These are phyloP conservation scores for Adoxophyes honmai DNA, from an alignment of 1,140 invertebrate species.

Conservation along the genomic window DNA sequence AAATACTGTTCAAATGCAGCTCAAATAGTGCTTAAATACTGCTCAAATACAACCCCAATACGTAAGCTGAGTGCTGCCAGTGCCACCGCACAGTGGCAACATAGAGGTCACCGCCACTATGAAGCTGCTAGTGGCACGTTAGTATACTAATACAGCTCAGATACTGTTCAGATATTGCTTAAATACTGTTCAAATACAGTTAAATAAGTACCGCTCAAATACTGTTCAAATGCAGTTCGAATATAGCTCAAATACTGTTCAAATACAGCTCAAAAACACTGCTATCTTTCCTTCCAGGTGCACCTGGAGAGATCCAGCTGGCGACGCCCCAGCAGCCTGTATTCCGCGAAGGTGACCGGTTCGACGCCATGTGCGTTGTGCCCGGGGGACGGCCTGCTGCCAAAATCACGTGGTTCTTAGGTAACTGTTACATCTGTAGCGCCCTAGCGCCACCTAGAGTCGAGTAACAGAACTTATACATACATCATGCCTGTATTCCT, in stretches of 20 bases:
- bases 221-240: not conserved
- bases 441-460: no score
- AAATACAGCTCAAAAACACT: no score
- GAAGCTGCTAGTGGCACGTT: slow-evolving; percentile 84
- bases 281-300: slow-evolving; percentile 66
- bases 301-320: slow-evolving; percentile 79
- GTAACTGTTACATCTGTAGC: slow-evolving; percentile 74
- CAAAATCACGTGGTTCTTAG: slow-evolving; percentile 83
- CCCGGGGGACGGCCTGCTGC: slow-evolving; percentile 83
- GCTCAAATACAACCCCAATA: slow-evolving; percentile 18
- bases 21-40: no score
- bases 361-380: slow-evolving; percentile 82
- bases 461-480: no score
- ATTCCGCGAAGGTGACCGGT: slow-evolving; percentile 79
- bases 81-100: slow-evolving; percentile 74
- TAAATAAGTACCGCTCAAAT: not conserved
- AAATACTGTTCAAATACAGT: no score
- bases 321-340: slow-evolving; percentile 70
- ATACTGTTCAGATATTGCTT: no score
- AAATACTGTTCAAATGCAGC: no score
- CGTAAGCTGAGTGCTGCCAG: slow-evolving; percentile 78
- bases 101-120: slow-evolving; percentile 78
- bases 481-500: no score
- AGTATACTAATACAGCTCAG: slow-evolving; percentile 62
- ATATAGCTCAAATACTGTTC: not conserved